Percentiles rank a stretch among this genome's conserved stretches.
These are phyloP conservation scores for Amblyopsis hoosieri DNA, from an alignment of 2,797 vertebrate species.

Conservation along the genomic window DNA sequence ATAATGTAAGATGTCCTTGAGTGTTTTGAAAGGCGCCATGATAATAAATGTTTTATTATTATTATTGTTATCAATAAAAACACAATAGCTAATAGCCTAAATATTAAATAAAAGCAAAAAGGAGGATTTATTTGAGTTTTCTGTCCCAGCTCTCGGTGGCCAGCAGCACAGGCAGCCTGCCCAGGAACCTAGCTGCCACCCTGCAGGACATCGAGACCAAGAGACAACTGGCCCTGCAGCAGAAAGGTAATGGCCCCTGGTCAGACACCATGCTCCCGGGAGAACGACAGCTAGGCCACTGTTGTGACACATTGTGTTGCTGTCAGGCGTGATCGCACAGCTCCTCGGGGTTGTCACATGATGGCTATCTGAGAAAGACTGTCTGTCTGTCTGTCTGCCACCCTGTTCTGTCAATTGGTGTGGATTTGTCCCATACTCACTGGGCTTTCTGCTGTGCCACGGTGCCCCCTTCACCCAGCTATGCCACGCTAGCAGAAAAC, in stretches of 20 bases:
- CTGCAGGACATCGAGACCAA: slow-evolving; percentile 95
- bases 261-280: background rate
- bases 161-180: slow-evolving; percentile 85
- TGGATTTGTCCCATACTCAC: slow-evolving; percentile 15
- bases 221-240: slow-evolving; percentile 91
- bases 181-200: slow-evolving; percentile 88
- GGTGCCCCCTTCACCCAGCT: slow-evolving; percentile 58
- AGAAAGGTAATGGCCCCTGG: slow-evolving; percentile 84
- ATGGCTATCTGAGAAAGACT: slow-evolving; percentile 16
- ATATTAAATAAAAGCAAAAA: too few relatives aligned
- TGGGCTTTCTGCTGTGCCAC: slow-evolving; percentile 41
- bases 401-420: slow-evolving; percentile 13
- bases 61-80: too few relatives aligned
- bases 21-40: too few relatives aligned
- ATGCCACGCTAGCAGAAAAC: slow-evolving; percentile 45
- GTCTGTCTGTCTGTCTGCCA: slow-evolving; percentile 26
- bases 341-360: too few relatives aligned
- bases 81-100: too few relatives aligned
- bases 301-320: too few relatives aligned
- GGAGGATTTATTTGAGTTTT: background rate
- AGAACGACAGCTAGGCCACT: too few relatives aligned
- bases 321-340: too few relatives aligned
- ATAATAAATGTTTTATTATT: too few relatives aligned
- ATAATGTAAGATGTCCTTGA: too few relatives aligned
- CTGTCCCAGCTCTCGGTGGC: slow-evolving; percentile 79